A percentile compares a stretch with the other conserved stretches of the same genome.
Evolutionary conservation across 2,888 invertebrate genomes (phyloP).

Genomic region (Hyppa rectilinea): DNA sequence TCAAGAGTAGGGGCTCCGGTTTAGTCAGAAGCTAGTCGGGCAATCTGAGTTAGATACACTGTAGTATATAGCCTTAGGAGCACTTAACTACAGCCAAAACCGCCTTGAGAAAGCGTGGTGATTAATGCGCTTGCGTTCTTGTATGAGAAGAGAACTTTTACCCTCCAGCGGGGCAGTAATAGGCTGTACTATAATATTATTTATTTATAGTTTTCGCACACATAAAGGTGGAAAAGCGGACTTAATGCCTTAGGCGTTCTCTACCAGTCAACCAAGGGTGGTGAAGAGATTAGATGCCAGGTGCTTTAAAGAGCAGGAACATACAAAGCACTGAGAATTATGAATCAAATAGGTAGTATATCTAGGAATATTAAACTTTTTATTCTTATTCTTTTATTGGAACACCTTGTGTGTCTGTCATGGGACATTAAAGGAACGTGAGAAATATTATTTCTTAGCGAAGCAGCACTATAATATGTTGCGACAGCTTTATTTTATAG

Average conservation of each 20-base stretch:
- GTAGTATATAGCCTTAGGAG: background rate
- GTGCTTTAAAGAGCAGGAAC: too few species aligned
- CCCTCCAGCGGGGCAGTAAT: background rate
- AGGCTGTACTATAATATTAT: background rate
- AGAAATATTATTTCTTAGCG: background rate
- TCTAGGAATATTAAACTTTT: too few species aligned
- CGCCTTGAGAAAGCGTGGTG: too few species aligned
- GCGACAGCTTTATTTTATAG: too few species aligned
- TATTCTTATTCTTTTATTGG: too few species aligned
- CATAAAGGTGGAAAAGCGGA: too few species aligned
- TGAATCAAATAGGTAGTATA: too few species aligned
- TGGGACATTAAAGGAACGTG: background rate
- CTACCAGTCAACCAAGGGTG: too few species aligned
- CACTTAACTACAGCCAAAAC: background rate
- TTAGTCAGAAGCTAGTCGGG: background rate
- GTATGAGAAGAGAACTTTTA: background rate
- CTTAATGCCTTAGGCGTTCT: too few species aligned
- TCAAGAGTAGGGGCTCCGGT: background rate
- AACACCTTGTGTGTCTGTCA: constrained; percentile 8
- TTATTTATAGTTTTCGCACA: too few species aligned
- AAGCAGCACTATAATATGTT: background rate
- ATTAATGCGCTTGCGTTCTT: background rate
- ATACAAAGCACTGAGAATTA: too few species aligned
- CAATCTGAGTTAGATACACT: background rate
- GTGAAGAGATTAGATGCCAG: too few species aligned